phyloP scores from a whole-genome alignment of 2,113 vertebrate species.

The Laticauda laticaudata region DNA sequence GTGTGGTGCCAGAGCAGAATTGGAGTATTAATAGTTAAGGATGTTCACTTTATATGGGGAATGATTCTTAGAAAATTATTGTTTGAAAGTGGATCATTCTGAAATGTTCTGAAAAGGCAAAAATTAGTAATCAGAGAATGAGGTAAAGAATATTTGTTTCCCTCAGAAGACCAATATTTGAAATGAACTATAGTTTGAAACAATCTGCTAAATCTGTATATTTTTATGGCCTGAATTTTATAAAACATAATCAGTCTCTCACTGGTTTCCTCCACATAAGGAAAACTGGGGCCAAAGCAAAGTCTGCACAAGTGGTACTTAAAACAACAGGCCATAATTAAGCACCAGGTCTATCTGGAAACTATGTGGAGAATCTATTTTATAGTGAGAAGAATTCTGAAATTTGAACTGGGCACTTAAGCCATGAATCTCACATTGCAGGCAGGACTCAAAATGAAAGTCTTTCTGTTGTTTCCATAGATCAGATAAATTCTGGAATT shows the following conservation, averaged over 20 bases:
- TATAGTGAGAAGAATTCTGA: background rate
- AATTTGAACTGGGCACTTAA: background rate
- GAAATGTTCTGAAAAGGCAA: background rate
- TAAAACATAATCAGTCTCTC: background rate
- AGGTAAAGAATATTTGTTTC: background rate
- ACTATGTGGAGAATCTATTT: background rate
- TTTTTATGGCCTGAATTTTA: background rate
- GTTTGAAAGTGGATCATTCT: background rate
- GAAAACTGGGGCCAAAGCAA: background rate
- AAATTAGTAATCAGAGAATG: background rate
- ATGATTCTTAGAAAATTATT: background rate
- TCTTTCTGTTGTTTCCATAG: background rate
- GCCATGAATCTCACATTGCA: background rate
- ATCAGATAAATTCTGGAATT: background rate
- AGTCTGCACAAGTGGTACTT: background rate
- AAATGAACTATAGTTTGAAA: background rate
- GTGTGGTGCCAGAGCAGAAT: background rate
- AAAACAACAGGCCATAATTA: background rate
- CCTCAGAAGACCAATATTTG: background rate
- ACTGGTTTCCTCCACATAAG: background rate
- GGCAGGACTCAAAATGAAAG: background rate
- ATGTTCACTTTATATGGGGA: background rate
- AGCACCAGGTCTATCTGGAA: background rate
- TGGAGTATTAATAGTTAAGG: background rate
- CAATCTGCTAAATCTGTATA: background rate